A percentile compares a stretch with the other conserved stretches of the same genome.
phyloP scores from a whole-genome alignment of 2,888 invertebrate species.

The Ichneumoninae sp. region DNA sequence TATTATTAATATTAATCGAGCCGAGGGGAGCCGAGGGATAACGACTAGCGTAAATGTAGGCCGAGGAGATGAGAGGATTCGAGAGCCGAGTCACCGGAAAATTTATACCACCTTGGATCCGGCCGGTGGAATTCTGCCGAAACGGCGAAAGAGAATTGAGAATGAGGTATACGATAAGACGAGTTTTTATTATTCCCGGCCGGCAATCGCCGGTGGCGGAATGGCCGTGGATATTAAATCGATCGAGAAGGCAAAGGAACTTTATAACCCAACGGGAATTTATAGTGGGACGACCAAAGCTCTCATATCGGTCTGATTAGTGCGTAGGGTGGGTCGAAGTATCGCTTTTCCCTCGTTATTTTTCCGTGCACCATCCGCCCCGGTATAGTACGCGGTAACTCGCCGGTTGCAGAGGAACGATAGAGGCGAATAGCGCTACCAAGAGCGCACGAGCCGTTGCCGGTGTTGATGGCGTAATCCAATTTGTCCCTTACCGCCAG shows the following conservation, averaged over 20 bases:
- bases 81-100: conserved; percentile 29
- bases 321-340: conserved; percentile 46
- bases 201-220: conserved; percentile 36
- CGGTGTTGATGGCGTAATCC: conserved; percentile 76
- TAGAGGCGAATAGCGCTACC: conserved; percentile 32
- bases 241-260: conserved; percentile 15
- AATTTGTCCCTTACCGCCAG: conserved; percentile 74
- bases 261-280: conserved; percentile 44
- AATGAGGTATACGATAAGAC: conserved; percentile 38
- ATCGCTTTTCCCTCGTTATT: conserved; percentile 61
- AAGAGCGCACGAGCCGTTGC: conserved; percentile 39
- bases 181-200: conserved; percentile 56
- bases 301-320: conserved; percentile 45
- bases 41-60: conserved; percentile 60
- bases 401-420: conserved; percentile 35
- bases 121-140: conserved; percentile 41
- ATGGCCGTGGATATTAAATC: conserved; percentile 61
- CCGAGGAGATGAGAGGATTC: conserved; percentile 27
- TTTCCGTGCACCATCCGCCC: conserved; percentile 34
- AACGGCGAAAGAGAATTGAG: conserved; percentile 24
- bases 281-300: conserved; percentile 35
- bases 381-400: conserved; percentile 24
- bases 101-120: conserved; percentile 56
- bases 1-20: conserved; percentile 63
- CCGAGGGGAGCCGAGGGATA: conserved; percentile 36